Conservation (phyloP, 2,797 vertebrate species). For the Alcedo quadribrachys region DNA sequence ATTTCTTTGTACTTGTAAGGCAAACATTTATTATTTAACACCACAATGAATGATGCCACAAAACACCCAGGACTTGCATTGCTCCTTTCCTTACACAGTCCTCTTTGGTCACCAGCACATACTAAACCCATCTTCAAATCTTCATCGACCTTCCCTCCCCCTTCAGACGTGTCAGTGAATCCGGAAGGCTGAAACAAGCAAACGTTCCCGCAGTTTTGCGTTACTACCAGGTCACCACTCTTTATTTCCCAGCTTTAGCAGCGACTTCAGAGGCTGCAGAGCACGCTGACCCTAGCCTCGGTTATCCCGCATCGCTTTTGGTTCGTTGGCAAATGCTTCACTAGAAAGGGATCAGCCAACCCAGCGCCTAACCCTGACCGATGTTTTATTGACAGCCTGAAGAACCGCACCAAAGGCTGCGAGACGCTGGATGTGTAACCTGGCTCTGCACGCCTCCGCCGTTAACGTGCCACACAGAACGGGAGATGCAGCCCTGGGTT, state of each 20-base stretch:
- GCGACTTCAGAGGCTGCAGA: accelerated
- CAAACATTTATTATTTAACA: neutral
- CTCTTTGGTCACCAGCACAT: neutral
- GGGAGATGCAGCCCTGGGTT: accelerated
- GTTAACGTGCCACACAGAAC: neutral
- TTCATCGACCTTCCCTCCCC: neutral
- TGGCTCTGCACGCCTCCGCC: neutral
- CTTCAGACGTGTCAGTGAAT: neutral
- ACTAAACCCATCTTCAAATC: neutral
- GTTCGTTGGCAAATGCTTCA: accelerated
- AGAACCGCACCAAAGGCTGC: neutral
- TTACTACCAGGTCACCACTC: neutral
- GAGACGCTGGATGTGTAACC: accelerated
- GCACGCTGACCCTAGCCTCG: accelerated
- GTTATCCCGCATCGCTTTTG: neutral
- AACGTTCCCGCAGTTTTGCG: accelerated
- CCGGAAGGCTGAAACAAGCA: neutral
- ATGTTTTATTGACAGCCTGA: neutral
- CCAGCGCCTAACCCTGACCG: neutral
- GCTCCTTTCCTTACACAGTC: neutral
- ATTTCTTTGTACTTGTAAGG: neutral
- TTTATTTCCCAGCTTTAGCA: neutral
- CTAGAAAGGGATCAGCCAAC: neutral
- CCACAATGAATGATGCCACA: neutral
- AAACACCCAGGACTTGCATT: neutral